These are phyloP conservation scores for Chelonoidis abingdonii DNA, from an alignment of 2,113 vertebrate species.

Conservation along the genomic window DNA sequence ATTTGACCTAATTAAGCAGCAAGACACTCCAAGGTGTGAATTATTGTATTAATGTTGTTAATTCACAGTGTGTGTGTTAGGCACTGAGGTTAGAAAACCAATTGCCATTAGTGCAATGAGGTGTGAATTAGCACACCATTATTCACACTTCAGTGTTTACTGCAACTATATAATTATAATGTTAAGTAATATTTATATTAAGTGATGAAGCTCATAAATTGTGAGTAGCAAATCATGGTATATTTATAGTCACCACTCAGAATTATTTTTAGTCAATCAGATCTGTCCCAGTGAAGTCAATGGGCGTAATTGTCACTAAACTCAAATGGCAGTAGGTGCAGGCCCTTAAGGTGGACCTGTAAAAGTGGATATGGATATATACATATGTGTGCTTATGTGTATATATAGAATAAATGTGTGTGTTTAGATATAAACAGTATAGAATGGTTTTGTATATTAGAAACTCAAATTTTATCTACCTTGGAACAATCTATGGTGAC, in stretches of 20 bases:
- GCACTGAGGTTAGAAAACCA: slow-evolving; percentile 15
- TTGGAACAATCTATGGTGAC: background rate
- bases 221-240: background rate
- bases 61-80: background rate
- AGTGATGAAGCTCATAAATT: background rate
- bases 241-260: background rate
- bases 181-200: background rate
- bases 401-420: background rate
- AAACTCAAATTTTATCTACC: background rate
- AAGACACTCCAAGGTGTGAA: background rate
- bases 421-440: background rate
- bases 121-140: background rate
- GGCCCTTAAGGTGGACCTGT: slow-evolving; percentile 4
- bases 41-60: background rate
- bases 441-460: background rate
- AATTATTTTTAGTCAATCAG: background rate
- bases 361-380: background rate
- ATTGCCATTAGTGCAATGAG: background rate
- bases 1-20: background rate
- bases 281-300: slow-evolving; percentile 6
- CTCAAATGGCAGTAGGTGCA: background rate
- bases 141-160: background rate
- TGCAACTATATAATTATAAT: background rate
- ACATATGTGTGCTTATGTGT: background rate
- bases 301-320: background rate